Evolutionary conservation across 2,888 invertebrate species (phyloP).

Genomic region (Rhagonycha fulva): DNA sequence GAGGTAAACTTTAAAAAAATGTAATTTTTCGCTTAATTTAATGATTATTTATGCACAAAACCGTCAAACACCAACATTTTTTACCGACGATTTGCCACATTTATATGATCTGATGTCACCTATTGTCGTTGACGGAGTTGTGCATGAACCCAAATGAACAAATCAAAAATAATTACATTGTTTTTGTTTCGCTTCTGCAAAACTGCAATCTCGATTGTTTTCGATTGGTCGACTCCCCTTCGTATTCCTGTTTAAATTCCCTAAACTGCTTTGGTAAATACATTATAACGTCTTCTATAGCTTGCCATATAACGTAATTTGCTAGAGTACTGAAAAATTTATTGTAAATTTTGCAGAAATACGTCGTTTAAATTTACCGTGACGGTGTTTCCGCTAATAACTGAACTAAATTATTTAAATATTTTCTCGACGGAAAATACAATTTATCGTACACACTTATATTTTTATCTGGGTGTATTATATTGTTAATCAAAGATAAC

Average conservation of each 20-base stretch:
- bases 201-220: slow-evolving; percentile 3
- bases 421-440: slow-evolving; percentile 17
- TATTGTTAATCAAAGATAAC: slow-evolving; percentile 12
- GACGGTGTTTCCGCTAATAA: slow-evolving; percentile 7
- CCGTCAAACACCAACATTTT: too few relatives aligned
- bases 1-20: slow-evolving; percentile 9
- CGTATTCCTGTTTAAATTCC: slow-evolving; percentile 3
- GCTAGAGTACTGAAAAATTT: slow-evolving; percentile 12
- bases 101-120: too few relatives aligned
- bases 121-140: too few relatives aligned
- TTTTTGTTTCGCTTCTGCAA: slow-evolving; percentile 15
- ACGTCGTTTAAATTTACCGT: slow-evolving; percentile 1
- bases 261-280: slow-evolving; percentile 15
- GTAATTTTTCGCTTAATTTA: background rate
- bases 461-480: slow-evolving; percentile 14
- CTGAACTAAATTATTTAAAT: slow-evolving; percentile 1
- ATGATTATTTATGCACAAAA: background rate
- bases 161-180: slow-evolving; percentile 2
- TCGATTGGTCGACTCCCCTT: background rate
- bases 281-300: slow-evolving; percentile 7
- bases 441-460: slow-evolving; percentile 3
- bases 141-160: too few relatives aligned
- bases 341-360: background rate
- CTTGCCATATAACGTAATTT: slow-evolving; percentile 24
- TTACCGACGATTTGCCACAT: too few relatives aligned